phyloP scores from a whole-genome alignment of 2,888 invertebrate species.

The Agrilus cyanescens region DNA sequence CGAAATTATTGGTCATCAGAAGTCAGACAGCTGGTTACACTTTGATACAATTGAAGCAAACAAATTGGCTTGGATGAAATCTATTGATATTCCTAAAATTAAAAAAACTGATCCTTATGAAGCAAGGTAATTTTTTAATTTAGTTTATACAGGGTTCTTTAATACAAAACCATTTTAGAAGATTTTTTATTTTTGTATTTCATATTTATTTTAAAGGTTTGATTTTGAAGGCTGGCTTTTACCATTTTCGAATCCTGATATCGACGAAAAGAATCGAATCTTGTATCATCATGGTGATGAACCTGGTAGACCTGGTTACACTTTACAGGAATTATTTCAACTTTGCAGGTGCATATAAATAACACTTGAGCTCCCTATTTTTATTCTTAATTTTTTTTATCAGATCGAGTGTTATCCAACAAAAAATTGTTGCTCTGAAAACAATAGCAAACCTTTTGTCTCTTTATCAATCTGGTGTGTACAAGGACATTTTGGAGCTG shows the following conservation, averaged over 20 bases:
- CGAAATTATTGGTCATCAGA: constrained; percentile 46
- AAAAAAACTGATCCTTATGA: constrained; percentile 53
- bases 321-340: constrained; percentile 76
- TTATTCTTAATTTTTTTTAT: constrained; percentile 11
- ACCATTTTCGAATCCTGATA: constrained; percentile 55
- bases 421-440: constrained; percentile 68
- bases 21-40: constrained; percentile 64
- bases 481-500: constrained; percentile 61
- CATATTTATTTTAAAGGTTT: constrained; percentile 41
- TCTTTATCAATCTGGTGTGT: constrained; percentile 61
- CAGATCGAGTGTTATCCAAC: constrained; percentile 66
- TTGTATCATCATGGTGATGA: constrained; percentile 92
- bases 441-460: constrained; percentile 68
- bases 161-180: background rate
- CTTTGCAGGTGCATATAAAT: constrained; percentile 42
- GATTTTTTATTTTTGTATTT: background rate
- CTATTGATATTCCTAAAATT: constrained; percentile 44
- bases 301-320: constrained; percentile 81
- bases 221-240: constrained; percentile 70
- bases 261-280: constrained; percentile 47
- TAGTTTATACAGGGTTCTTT: background rate
- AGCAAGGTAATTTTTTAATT: constrained; percentile 40
- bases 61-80: constrained; percentile 81
- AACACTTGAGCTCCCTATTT: background rate
- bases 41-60: constrained; percentile 79